phyloP scores from a whole-genome alignment of 2,797 vertebrate genomes.

The Lepus oiostolus region DNA sequence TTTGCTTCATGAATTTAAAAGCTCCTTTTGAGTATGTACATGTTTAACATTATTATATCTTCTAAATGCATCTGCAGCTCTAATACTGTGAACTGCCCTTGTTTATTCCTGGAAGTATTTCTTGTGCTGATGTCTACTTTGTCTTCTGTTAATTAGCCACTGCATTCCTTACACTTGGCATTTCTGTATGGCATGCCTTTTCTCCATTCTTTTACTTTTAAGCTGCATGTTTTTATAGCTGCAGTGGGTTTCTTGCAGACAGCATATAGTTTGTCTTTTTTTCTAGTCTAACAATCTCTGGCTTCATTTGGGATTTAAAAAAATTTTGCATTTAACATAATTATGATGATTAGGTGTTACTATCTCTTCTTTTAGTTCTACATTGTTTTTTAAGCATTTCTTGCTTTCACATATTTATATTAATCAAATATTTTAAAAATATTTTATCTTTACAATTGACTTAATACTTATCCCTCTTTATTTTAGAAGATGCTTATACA shows the following conservation, averaged over 20 bases:
- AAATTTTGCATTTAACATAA: neutral
- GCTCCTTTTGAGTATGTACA: neutral
- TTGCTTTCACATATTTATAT: neutral
- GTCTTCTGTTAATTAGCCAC: neutral
- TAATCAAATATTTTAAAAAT: neutral
- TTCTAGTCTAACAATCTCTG: neutral
- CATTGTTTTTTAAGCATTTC: neutral
- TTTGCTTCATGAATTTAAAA: constrained; percentile 44
- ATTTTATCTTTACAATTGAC: constrained; percentile 6
- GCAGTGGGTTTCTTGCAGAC: neutral
- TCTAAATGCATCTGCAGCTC: neutral
- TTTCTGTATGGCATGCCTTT: neutral
- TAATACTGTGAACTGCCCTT: neutral
- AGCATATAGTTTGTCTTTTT: neutral
- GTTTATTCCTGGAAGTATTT: neutral
- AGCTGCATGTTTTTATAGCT: neutral
- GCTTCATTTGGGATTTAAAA: neutral
- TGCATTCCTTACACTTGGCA: neutral
- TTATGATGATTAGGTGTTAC: neutral
- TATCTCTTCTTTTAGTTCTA: neutral
- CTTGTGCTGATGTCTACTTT: neutral
- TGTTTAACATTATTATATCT: neutral
- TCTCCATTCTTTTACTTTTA: constrained; percentile 34
- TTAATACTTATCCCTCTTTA: neutral
- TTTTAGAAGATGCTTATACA: neutral